A percentile compares a stretch with the other conserved stretches of the same genome.
These are phyloP conservation scores for Pterocles gutturalis DNA, from an alignment of 2,113 vertebrate species.

Conservation along the genomic window DNA sequence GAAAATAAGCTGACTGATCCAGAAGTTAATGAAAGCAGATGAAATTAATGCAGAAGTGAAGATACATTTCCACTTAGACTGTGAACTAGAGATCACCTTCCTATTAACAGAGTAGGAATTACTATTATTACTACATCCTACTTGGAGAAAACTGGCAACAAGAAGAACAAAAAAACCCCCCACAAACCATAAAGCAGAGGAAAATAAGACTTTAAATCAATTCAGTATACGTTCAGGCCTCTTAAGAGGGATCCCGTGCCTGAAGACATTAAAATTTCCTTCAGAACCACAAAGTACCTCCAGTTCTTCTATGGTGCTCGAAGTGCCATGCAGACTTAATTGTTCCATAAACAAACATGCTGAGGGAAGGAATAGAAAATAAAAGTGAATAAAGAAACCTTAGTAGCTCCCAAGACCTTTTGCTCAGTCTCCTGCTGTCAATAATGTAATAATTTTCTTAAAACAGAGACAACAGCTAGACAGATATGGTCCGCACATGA, in stretches of 20 bases:
- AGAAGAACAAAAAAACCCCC: fast-evolving
- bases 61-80: background rate
- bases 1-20: background rate
- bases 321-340: background rate
- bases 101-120: background rate
- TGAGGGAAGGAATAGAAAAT: background rate
- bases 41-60: background rate
- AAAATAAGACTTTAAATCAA: background rate
- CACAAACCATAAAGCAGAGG: background rate
- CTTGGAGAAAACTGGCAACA: background rate
- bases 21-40: background rate
- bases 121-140: background rate
- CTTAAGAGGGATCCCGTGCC: background rate
- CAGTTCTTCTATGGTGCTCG: background rate
- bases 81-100: background rate
- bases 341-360: background rate
- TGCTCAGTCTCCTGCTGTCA: background rate
- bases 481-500: background rate
- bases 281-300: background rate
- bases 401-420: background rate
- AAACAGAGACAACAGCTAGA: background rate
- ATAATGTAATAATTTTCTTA: background rate
- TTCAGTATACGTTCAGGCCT: background rate
- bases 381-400: background rate
- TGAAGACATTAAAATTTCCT: constrained; percentile 3